A percentile compares a stretch with the other conserved stretches of the same genome.
phyloP scores from a whole-genome alignment of 1,140 invertebrate species.

The Delia radicum region DNA sequence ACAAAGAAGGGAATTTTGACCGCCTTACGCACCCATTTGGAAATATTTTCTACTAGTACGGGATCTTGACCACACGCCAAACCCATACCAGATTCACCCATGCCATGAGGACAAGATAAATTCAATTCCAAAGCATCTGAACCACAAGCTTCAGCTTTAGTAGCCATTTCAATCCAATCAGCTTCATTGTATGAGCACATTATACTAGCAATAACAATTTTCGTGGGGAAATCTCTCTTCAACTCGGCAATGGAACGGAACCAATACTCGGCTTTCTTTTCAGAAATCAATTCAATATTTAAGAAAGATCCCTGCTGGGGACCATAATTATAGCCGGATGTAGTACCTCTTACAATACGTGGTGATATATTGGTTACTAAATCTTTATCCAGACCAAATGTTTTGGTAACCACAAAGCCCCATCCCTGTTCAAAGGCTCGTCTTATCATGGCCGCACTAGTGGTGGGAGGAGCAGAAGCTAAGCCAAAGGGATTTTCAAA shows the following conservation, averaged over 20 bases:
- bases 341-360: slow-evolving; percentile 89
- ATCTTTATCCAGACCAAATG: slow-evolving; percentile 94
- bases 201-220: slow-evolving; percentile 94
- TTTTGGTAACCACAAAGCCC: slow-evolving; percentile 96
- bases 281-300: slow-evolving; percentile 98
- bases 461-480: slow-evolving; percentile 95
- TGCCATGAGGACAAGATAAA: slow-evolving; percentile 96
- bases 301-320: slow-evolving; percentile 92
- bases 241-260: slow-evolving; percentile 83
- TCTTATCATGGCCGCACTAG: slow-evolving; percentile 91
- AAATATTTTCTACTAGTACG: slow-evolving; percentile 84
- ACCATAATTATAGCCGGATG: slow-evolving; percentile 87
- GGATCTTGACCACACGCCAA: slow-evolving; percentile 95
- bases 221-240: slow-evolving; percentile 87
- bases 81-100: slow-evolving; percentile 98
- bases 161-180: slow-evolving; percentile 86
- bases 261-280: slow-evolving; percentile 95
- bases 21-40: slow-evolving; percentile 81
- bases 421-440: slow-evolving; percentile 94
- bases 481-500: slow-evolving; percentile 97
- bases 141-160: slow-evolving; percentile 79
- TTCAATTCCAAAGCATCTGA: slow-evolving; percentile 95
- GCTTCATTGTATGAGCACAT: slow-evolving; percentile 88
- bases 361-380: slow-evolving; percentile 96
- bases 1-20: slow-evolving; percentile 97